These are phyloP conservation scores for Acronicta alni DNA, from an alignment of 2,888 invertebrate species.

Conservation along the genomic window DNA sequence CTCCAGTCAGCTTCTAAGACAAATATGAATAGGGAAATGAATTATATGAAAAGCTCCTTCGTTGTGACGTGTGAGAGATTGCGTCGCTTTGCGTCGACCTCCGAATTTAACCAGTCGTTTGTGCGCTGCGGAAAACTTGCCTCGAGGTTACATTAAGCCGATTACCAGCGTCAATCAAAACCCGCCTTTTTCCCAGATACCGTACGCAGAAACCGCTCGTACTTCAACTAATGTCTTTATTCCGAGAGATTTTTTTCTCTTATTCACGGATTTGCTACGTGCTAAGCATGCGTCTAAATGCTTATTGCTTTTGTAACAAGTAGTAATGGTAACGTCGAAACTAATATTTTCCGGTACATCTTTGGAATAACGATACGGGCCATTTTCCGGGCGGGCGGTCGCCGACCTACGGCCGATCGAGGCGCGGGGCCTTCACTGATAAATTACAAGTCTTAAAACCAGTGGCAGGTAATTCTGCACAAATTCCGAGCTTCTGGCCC, in stretches of 20 bases:
- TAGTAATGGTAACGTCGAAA: slow-evolving; percentile 60
- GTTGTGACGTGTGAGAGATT: slow-evolving; percentile 87
- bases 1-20: slow-evolving; percentile 83
- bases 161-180: slow-evolving; percentile 88
- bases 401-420: slow-evolving; percentile 73
- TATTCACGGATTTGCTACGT: slow-evolving; percentile 57
- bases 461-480: slow-evolving; percentile 90
- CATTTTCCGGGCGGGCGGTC: slow-evolving; percentile 76
- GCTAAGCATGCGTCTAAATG: slow-evolving; percentile 59
- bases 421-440: slow-evolving; percentile 83
- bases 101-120: slow-evolving; percentile 88
- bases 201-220: slow-evolving; percentile 69
- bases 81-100: slow-evolving; percentile 88
- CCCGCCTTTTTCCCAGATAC: slow-evolving; percentile 82
- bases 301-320: slow-evolving; percentile 66
- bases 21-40: slow-evolving; percentile 88
- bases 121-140: slow-evolving; percentile 85
- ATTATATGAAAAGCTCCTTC: slow-evolving; percentile 87
- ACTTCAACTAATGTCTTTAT: slow-evolving; percentile 72
- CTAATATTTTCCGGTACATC: slow-evolving; percentile 67
- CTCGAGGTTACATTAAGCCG: slow-evolving; percentile 88
- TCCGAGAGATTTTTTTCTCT: slow-evolving; percentile 47
- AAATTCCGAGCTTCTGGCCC: slow-evolving; percentile 80
- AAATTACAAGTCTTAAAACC: slow-evolving; percentile 90
- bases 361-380: slow-evolving; percentile 73